Conservation (phyloP, 2,888 invertebrate genomes). For the Leucophora obtusa region DNA sequence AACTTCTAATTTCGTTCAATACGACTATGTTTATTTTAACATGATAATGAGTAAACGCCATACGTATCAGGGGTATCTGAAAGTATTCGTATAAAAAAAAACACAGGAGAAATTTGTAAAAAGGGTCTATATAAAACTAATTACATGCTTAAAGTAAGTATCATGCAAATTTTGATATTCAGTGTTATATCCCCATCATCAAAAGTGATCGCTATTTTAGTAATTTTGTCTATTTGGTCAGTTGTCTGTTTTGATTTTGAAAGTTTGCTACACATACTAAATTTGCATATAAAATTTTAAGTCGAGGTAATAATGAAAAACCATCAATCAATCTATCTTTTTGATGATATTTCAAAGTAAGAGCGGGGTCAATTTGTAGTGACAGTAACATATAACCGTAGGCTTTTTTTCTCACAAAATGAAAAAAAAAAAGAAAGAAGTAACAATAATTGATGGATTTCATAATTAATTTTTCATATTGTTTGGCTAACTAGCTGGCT, state of each 20-base stretch:
- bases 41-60: too few relatives aligned
- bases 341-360: not conserved
- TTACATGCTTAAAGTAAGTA: too few relatives aligned
- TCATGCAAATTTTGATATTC: not conserved
- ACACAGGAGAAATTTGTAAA: too few relatives aligned
- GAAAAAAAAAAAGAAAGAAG: not conserved
- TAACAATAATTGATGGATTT: not conserved
- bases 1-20: too few relatives aligned
- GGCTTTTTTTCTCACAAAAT: constrained; percentile 9
- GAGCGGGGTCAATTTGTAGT: not conserved
- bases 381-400: not conserved
- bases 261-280: not conserved
- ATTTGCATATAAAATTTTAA: not conserved
- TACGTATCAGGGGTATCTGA: too few relatives aligned
- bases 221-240: not conserved
- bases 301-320: not conserved
- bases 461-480: not conserved
- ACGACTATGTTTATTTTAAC: too few relatives aligned
- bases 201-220: not conserved
- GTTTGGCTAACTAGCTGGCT: not conserved
- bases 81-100: too few relatives aligned
- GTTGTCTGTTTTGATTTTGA: not conserved
- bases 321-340: constrained; percentile 23
- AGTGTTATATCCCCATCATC: not conserved
- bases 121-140: too few relatives aligned